A percentile compares a stretch with the other conserved stretches of the same genome.
phyloP scores from a whole-genome alignment of 2,797 vertebrate genomes.

The Lacerta viridis region DNA sequence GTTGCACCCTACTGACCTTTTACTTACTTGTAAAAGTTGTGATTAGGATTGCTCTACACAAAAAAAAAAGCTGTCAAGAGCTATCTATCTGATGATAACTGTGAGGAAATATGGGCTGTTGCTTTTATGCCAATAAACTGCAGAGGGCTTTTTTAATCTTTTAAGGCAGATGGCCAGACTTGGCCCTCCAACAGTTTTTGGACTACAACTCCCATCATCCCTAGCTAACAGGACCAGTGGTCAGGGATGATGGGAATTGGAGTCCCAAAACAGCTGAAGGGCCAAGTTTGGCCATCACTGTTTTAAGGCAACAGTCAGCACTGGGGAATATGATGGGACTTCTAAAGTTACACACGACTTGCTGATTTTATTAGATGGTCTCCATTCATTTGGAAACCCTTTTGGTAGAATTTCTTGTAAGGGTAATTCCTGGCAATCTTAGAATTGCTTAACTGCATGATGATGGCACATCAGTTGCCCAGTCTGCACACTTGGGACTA shows the following conservation, averaged over 20 bases:
- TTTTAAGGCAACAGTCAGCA: background rate
- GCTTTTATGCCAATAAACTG: slow-evolving; percentile 44
- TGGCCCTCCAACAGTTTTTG: no score
- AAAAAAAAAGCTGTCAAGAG: slow-evolving; percentile 39
- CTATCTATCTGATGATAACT: background rate
- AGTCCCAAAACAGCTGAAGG: no score
- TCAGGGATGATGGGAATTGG: no score
- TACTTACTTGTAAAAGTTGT: slow-evolving; percentile 32
- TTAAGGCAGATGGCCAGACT: no score
- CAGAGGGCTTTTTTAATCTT: slow-evolving; percentile 31
- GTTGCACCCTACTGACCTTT: background rate
- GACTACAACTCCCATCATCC: no score
- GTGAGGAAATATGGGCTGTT: slow-evolving; percentile 18
- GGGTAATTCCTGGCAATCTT: background rate
- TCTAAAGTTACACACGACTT: slow-evolving; percentile 13
- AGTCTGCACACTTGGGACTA: background rate
- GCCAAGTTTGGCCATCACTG: no score
- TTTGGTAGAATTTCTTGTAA: background rate
- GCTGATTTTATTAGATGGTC: background rate
- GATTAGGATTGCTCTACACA: slow-evolving; percentile 29
- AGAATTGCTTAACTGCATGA: background rate
- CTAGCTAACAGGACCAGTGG: no score
- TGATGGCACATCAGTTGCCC: background rate
- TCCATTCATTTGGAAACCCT: background rate
- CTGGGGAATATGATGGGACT: background rate